Conservation (phyloP, 2,113 vertebrate genomes). For the Odontophorus gujanensis region DNA sequence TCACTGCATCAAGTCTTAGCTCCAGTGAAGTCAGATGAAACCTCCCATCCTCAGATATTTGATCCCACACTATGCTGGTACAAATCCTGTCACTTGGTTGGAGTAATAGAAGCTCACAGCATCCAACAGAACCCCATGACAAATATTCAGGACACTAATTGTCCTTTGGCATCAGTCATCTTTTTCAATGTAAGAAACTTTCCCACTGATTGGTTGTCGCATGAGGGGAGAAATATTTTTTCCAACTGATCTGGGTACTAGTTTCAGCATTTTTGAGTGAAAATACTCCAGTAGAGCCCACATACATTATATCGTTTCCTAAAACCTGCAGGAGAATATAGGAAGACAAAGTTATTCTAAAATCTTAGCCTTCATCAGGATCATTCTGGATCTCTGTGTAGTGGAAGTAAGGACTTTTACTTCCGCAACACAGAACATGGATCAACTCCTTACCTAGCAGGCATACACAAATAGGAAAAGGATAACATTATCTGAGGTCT, state of each 20-base stretch:
- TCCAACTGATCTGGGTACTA: not conserved
- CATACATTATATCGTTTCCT: not conserved
- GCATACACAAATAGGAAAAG: not conserved
- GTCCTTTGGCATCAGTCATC: not conserved
- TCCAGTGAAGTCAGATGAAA: not conserved
- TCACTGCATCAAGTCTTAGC: not conserved
- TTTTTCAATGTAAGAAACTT: constrained; percentile 19
- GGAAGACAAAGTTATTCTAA: not conserved
- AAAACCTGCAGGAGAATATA: not conserved
- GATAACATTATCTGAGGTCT: too few relatives aligned
- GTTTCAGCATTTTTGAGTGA: not conserved
- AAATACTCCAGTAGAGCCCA: not conserved
- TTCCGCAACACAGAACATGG: not conserved
- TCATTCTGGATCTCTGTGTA: not conserved
- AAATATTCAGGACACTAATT: not conserved
- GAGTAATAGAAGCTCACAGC: not conserved
- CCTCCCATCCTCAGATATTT: not conserved
- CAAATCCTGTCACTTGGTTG: not conserved
- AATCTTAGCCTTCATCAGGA: not conserved
- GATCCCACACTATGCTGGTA: not conserved
- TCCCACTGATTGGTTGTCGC: constrained; percentile 28
- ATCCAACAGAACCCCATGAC: fast-evolving
- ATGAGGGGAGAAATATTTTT: constrained; percentile 1
- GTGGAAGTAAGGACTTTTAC: not conserved
- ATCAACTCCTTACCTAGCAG: not conserved